A percentile compares a stretch with the other conserved stretches of the same genome.
phyloP scores from a whole-genome alignment of 2,888 invertebrate genomes.

The Ctenicera cuprea region DNA sequence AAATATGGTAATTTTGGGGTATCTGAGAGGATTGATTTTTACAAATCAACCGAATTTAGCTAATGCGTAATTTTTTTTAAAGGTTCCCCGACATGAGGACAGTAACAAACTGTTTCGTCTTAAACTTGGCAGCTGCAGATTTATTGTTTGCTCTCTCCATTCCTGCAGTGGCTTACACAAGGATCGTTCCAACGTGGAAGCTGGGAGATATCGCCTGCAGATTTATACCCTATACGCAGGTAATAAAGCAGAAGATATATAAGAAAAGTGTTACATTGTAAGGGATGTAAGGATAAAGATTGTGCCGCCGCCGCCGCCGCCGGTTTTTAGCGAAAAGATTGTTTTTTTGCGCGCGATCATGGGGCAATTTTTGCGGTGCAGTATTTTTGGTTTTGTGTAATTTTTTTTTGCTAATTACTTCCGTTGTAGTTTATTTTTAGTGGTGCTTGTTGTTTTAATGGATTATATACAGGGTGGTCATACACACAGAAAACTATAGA shows the following conservation, averaged over 20 bases:
- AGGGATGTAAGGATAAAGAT: constrained; percentile 1
- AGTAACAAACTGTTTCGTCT: constrained; percentile 76
- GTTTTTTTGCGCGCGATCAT: too few species aligned
- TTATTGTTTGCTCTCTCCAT: constrained; percentile 76
- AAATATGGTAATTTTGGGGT: neutral
- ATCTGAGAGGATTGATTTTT: too few species aligned
- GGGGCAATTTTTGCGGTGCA: too few species aligned
- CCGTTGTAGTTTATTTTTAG: too few species aligned
- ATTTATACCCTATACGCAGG: constrained; percentile 76
- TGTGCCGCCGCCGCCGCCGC: too few species aligned
- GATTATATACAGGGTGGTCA: too few species aligned
- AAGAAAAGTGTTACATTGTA: constrained; percentile 12
- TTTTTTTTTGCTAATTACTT: too few species aligned
- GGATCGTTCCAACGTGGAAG: constrained; percentile 74
- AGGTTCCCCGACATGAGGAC: constrained; percentile 74
- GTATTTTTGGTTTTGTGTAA: too few species aligned
- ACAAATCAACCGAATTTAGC: too few species aligned
- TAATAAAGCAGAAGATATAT: constrained; percentile 60
- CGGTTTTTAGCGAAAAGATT: too few species aligned
- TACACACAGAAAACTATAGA: too few species aligned
- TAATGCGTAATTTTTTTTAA: neutral
- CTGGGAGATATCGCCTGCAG: constrained; percentile 74
- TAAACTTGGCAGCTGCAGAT: constrained; percentile 80
- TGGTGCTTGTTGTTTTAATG: too few species aligned
- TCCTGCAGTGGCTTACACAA: constrained; percentile 74